phyloP scores from a whole-genome alignment of 2,888 invertebrate genomes.

The Pammene aurita region DNA sequence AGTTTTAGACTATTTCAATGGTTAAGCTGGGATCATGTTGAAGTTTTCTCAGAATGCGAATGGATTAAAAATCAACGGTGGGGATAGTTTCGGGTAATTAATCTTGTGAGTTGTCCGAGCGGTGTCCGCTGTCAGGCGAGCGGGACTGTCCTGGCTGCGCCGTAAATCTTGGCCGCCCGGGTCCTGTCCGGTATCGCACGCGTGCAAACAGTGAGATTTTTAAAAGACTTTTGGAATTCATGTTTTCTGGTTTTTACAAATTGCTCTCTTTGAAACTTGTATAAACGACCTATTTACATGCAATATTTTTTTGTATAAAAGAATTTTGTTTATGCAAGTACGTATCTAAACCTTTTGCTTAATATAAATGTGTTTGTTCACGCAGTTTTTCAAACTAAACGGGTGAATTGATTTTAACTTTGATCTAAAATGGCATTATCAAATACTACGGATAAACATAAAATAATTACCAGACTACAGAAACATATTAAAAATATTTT shows the following conservation, averaged over 20 bases:
- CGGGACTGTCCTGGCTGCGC: conserved; percentile 45
- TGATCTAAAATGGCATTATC: too few species aligned
- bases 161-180: conserved; percentile 42
- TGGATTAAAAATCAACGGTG: conserved; percentile 38
- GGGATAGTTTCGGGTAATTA: conserved; percentile 40
- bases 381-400: too few species aligned
- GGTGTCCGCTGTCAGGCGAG: conserved; percentile 44
- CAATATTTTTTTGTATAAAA: not conserved
- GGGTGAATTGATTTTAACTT: too few species aligned
- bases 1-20: not conserved
- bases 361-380: too few species aligned
- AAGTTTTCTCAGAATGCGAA: conserved; percentile 16
- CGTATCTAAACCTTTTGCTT: too few species aligned
- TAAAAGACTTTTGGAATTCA: conserved; percentile 16
- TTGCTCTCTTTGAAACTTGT: not conserved
- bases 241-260: conserved; percentile 17
- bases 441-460: too few species aligned
- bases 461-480: too few species aligned
- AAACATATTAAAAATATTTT: too few species aligned
- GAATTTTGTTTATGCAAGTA: too few species aligned
- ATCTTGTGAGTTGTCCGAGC: conserved; percentile 40
- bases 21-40: not conserved
- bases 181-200: conserved; percentile 33
- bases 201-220: conserved; percentile 27
- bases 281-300: not conserved